Base-by-base conservation (phyloP, 2,113 vertebrate species). In the Halcyon senegalensis region DNA sequence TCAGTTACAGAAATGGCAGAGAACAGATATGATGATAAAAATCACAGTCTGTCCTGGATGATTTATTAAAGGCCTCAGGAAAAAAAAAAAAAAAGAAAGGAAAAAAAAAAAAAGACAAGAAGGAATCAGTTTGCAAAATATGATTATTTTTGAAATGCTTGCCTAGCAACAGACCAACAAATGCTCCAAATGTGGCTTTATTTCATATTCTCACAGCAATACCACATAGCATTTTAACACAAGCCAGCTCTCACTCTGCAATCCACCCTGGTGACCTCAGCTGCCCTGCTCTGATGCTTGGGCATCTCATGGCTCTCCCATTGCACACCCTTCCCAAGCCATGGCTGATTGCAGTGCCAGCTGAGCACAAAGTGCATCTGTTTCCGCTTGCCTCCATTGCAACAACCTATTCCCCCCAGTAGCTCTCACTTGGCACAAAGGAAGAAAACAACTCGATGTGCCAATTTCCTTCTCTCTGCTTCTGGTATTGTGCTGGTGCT, bases 161-260 rank as follows among this genome's bases (percentile, higher is more conserved):
- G 48, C 90, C 53, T 96, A 95, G 95, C 94, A 96, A 96, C 92
- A 66, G 15, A 56, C 87, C 87, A 85, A 94, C 91, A 94, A 94
- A 91, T 56, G 70, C 74, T 94, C 78, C 63, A 82, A 28, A 67
- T 68, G 64, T n/a, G 84, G 80, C 62, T 73, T 66, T 51, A 63
- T 92, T 96, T 93, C 81, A 27, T 89, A 84, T 63, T 89, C 84
- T 82, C 48, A 33, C 69, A 92, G 88, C 86, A 89, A 82, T 77
- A 80, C 41, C 86, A 69, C 73, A 62, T 5, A 2, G 10, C 0
- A 0, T 92, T 94, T 91, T 92, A 88, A 95, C 92, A 96, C 55
- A 8, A 77, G 88, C 55, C 43, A 95, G 53, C 70, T 67, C 66
- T 69, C 33, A 10, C 43, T 50, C 86, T n/a, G 66, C 89, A 87